phyloP scores from a whole-genome alignment of 2,888 invertebrate genomes.

The Agrochola lychnidis region DNA sequence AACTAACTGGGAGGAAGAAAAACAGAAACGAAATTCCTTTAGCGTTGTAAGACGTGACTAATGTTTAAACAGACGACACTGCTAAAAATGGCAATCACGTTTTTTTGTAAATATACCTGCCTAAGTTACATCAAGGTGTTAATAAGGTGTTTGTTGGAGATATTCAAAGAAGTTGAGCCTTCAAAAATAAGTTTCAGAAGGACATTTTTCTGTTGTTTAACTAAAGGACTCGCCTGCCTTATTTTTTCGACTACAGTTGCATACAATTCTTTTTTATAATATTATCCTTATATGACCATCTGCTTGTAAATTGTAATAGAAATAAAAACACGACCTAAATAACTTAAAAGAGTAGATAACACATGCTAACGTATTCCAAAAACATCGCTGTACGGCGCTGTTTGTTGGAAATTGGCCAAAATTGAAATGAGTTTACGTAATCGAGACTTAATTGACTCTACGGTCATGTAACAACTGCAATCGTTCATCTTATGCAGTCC shows the following conservation, averaged over 20 bases:
- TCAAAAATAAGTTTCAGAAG: not conserved
- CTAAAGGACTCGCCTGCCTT: not conserved
- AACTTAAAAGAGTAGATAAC: slow-evolving; percentile 16
- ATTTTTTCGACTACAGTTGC: not conserved
- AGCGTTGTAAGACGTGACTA: slow-evolving; percentile 7
- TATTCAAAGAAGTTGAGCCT: not conserved
- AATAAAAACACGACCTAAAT: slow-evolving; percentile 38
- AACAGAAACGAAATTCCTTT: slow-evolving; percentile 7
- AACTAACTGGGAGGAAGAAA: slow-evolving; percentile 18
- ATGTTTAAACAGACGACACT: slow-evolving; percentile 17
- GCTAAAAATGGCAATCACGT: slow-evolving; percentile 23
- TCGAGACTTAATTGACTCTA: slow-evolving; percentile 48
- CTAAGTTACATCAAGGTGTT: not conserved
- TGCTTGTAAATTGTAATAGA: slow-evolving; percentile 9
- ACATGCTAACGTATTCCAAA: slow-evolving; percentile 27
- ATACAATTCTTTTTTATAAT: not conserved
- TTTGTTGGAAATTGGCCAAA: slow-evolving; percentile 56
- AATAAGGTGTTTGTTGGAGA: not conserved
- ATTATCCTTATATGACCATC: not conserved
- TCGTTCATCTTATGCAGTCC: slow-evolving; percentile 52
- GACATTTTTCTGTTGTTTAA: not conserved
- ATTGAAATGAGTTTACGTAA: slow-evolving; percentile 60
- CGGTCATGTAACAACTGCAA: slow-evolving; percentile 61
- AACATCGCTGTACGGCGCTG: slow-evolving; percentile 8
- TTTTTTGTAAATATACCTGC: not conserved